Percentiles rank a stretch among this genome's conserved stretches.
phyloP scores from a whole-genome alignment of 2,113 vertebrate genomes.

The Dicentrarchus labrax region DNA sequence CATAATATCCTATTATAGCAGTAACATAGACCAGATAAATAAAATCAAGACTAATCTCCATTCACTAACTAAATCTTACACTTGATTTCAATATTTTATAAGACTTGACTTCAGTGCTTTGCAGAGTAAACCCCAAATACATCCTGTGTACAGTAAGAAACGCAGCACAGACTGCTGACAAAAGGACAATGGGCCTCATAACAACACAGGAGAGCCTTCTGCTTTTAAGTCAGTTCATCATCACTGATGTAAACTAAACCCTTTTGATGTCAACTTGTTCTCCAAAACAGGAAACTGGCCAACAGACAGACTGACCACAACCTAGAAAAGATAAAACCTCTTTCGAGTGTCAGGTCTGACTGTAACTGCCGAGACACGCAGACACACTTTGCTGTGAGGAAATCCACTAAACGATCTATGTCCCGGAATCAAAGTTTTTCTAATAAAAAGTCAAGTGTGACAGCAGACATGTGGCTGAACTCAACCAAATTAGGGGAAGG shows the following conservation, averaged over 20 bases:
- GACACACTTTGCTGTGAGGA: conserved; percentile 22
- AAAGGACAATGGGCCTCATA: conserved; percentile 63
- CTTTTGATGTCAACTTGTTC: conserved; percentile 67
- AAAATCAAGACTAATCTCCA: background rate
- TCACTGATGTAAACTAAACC: conserved; percentile 59
- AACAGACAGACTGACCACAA: conserved; percentile 73
- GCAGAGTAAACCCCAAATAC: conserved; percentile 27
- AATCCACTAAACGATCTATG: conserved; percentile 21
- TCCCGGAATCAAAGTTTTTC: conserved; percentile 40
- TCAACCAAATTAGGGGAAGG: conserved; percentile 57
- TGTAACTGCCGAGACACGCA: conserved; percentile 16
- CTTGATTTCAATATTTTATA: conserved; percentile 9
- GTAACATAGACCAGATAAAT: background rate
- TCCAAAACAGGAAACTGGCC: conserved; percentile 77
- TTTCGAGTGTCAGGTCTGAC: conserved; percentile 29
- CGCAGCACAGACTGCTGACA: conserved; percentile 45
- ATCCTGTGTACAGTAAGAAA: conserved; percentile 60
- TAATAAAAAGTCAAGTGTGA: conserved; percentile 43
- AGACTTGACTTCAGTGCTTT: conserved; percentile 22
- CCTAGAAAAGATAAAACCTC: conserved; percentile 68
- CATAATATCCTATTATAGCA: background rate
- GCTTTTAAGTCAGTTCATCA: conserved; percentile 72
- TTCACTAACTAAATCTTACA: background rate
- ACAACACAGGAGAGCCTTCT: conserved; percentile 66
- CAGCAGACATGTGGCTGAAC: conserved; percentile 66